A percentile compares a stretch with the other conserved stretches of the same genome.
Conservation (phyloP, 2,888 invertebrate species). For the Sylvicola cinctus region DNA sequence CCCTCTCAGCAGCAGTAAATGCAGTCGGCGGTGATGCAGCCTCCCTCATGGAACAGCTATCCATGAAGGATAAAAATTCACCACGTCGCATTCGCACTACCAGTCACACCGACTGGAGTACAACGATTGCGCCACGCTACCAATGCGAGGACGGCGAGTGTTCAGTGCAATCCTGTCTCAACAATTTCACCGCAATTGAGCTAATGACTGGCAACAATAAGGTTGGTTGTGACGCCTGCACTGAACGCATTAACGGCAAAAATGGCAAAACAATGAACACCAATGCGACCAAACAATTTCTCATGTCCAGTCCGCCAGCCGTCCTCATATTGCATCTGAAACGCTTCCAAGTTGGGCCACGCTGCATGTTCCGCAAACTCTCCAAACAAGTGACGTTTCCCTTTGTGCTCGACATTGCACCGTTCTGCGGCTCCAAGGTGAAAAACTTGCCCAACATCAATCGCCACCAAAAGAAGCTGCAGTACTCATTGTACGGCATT, state of each 20-base stretch:
- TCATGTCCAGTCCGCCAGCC: conserved; percentile 80
- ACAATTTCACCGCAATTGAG: conserved; percentile 82
- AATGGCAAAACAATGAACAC: conserved; percentile 57
- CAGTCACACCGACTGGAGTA: conserved; percentile 26
- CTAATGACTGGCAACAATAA: conserved; percentile 80
- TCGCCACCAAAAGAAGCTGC: conserved; percentile 41
- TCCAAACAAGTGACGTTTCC: conserved; percentile 76
- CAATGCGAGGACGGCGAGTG: conserved; percentile 57
- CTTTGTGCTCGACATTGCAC: conserved; percentile 64
- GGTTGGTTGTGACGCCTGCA: conserved; percentile 83
- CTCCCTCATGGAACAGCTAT: conserved; percentile 9
- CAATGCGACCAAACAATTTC: conserved; percentile 62
- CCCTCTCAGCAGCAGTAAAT: neutral
- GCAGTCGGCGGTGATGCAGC: neutral
- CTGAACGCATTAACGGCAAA: conserved; percentile 44
- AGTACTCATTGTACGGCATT: conserved; percentile 84
- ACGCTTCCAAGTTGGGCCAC: conserved; percentile 69
- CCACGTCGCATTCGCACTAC: conserved; percentile 20
- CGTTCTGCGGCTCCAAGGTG: conserved; percentile 60
- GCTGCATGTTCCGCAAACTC: conserved; percentile 61
- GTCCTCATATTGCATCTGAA: conserved; percentile 90
- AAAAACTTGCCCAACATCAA: conserved; percentile 37
- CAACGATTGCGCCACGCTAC: conserved; percentile 42
- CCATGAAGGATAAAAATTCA: conserved; percentile 8
- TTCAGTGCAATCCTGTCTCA: conserved; percentile 73